phyloP scores from a whole-genome alignment of 2,113 vertebrate species.

The Balaenoptera acutorostrata region DNA sequence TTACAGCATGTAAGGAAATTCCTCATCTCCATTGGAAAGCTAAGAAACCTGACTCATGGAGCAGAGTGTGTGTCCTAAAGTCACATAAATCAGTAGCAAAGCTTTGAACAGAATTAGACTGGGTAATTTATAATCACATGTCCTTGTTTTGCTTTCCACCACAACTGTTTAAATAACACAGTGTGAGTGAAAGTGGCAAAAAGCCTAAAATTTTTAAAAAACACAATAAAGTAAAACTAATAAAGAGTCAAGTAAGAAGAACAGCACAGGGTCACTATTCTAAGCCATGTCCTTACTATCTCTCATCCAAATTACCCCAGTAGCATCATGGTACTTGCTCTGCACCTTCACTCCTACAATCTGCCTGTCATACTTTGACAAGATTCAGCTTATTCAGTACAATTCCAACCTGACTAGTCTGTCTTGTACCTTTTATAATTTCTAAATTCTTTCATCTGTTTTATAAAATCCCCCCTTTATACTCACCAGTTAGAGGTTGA shows the following conservation, averaged over 20 bases:
- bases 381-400: background rate
- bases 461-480: background rate
- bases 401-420: background rate
- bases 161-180: background rate
- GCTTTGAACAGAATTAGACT: background rate
- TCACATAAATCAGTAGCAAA: background rate
- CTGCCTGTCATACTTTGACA: background rate
- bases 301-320: background rate
- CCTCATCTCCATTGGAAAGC: background rate
- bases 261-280: fast-evolving
- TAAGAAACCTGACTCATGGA: background rate
- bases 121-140: background rate
- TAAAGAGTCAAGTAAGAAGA: background rate
- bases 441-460: background rate
- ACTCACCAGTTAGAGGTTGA: background rate
- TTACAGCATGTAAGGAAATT: background rate
- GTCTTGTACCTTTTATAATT: background rate
- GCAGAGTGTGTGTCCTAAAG: background rate
- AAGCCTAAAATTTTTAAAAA: background rate
- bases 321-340: fast-evolving
- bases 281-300: background rate
- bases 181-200: background rate
- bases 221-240: background rate
- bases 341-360: background rate
- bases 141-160: background rate